Evolutionary conservation across 2,888 invertebrate genomes (phyloP), one percentile per base, ranked within the genome.

Genomic region (Pedicia rivosa): DNA sequence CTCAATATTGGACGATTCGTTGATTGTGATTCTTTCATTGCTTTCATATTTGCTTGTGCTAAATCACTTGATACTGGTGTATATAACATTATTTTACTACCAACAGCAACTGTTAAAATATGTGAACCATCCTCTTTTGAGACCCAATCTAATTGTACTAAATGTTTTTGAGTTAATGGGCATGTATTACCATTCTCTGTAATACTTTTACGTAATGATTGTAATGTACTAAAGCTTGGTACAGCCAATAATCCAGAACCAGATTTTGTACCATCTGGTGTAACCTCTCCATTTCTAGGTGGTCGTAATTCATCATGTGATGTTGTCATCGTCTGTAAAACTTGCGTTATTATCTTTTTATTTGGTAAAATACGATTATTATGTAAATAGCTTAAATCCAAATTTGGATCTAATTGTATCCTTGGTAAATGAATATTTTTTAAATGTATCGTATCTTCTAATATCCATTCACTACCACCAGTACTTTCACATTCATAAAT

Each of bases 401-500:
- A 68, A 59, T 83, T 80, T 33, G 80, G 78, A 47, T 86, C 86
- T 2, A 84, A 72, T 45, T 78, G 74, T 12, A 84, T 82, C 36
- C 83, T 63, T 0, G 86, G 87, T 46, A 94, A 59, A 54, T 84
- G 83, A 43, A 94, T 88, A 54, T 94, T 92, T 54, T 86, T 79
- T 49, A 97, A 61, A 46, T 92, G 88, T 47, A 97, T 92, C 1
- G 88, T 90, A 50, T 97, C 95, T 56, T 97, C 95, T 9, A 92
- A 64, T 30, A 92, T 70, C 95, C 95, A 97, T 51, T 83, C 83
- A 26, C 81, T 79, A 40, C 87, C 95, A 34, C 92, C 98, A 5
- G 94, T 94, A 45, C 95, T 95, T 64, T 98, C 98, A 57, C 98
- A 99, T 59, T 98, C 98, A 63, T 94, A 97, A 44, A 98, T 94